Base-by-base conservation (phyloP, 2,113 vertebrate genomes). In the Crotalus tigris region DNA sequence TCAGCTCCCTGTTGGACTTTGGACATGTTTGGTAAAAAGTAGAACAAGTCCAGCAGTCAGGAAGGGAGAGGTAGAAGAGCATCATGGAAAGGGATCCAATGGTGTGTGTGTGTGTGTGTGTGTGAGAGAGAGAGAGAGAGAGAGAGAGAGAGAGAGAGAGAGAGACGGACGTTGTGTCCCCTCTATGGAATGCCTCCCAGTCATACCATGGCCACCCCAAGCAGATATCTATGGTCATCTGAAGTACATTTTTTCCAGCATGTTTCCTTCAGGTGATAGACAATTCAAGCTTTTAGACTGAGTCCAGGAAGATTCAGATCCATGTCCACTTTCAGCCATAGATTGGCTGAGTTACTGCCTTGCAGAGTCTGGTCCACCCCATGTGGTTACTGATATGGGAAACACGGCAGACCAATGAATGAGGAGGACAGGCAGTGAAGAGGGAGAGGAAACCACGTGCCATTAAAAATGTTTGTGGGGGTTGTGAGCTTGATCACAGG, bases 1-100 rank as follows among this genome's bases (percentile, higher is more conserved):
- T 92, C 92, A 93, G 59, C 94, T 95, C 92, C 53, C 88, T 88
- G 90, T 17, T 95, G 96, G 94, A 95, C 95, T 96, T 93, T 94
- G 94, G 81, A 0, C 81, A 93, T 92, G 55, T 95, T 95, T 95
- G 87, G 85, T 92, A 92, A 54, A 51, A 88, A 54, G 7, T n/a
- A 55, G 51, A 81, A 75, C 1, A 75, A 81, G 33, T 19, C n/a
- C 51, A 53, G 7, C 15, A n/a, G 26, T 53, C 87, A 21, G 49
- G 29, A 53, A 29, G 29, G 13, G 51, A 12, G 51, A 54, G 13
- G 12, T 51, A n/a, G 46, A 49, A 51, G 12, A 86, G n/a, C 69
- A 75, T 15, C 5, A 39, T 39, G n/a, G 69, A 75, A 39, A n/a
- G 5, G 33, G 1, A 81, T 44, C 75, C 39, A 81, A 3, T 81